These are phyloP conservation scores for Orthonyx spaldingii DNA, from an alignment of 2,113 vertebrate species.

Conservation along the genomic window DNA sequence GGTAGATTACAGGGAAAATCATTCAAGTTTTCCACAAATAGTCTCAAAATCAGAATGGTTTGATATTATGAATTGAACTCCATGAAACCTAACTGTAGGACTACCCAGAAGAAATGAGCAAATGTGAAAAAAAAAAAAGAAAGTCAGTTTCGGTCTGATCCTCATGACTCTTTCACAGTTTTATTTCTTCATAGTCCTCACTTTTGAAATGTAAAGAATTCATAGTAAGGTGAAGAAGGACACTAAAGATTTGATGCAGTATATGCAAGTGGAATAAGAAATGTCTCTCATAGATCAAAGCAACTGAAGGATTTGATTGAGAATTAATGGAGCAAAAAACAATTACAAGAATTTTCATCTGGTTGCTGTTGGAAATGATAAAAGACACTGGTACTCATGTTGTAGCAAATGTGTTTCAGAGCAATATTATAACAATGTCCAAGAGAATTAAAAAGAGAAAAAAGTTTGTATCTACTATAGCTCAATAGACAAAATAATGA, in stretches of 20 bases:
- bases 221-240: background rate
- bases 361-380: background rate
- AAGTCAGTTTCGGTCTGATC: background rate
- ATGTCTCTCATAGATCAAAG: background rate
- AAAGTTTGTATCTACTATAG: background rate
- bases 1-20: background rate
- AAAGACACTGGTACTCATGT: background rate
- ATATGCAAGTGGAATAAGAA: background rate
- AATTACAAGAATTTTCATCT: background rate
- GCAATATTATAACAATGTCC: background rate
- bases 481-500: constrained; percentile 11
- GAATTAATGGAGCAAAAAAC: background rate
- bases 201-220: background rate
- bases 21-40: background rate
- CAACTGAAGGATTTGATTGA: background rate
- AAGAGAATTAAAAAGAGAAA: background rate
- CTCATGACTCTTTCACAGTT: background rate
- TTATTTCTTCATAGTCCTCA: background rate
- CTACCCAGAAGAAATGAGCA: background rate
- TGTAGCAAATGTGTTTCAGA: background rate
- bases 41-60: background rate
- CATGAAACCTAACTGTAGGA: background rate
- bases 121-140: background rate
- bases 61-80: background rate
- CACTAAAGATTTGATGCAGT: background rate